A percentile compares a stretch with the other conserved stretches of the same genome.
phyloP scores from a whole-genome alignment of 2,888 invertebrate species.

The Chironomus riparius region DNA sequence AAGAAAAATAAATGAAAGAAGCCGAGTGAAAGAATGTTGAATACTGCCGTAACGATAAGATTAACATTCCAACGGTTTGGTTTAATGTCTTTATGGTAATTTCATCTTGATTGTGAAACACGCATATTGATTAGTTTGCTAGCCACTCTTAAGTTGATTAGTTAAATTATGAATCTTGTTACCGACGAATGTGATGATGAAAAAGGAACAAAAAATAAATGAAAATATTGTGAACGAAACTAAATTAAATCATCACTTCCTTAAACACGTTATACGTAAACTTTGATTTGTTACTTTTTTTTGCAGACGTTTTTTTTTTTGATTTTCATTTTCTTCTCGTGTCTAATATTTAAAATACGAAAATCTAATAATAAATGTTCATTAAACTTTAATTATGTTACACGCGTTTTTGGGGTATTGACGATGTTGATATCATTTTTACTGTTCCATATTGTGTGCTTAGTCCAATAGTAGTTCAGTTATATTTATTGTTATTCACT shows the following conservation, averaged over 20 bases:
- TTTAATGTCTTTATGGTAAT: constrained; percentile 24
- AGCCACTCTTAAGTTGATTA: neutral
- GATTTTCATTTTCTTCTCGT: neutral
- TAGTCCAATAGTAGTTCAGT: no score
- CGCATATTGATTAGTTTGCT: neutral
- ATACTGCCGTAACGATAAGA: constrained; percentile 5
- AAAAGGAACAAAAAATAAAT: neutral
- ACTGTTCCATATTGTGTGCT: no score
- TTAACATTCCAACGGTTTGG: constrained; percentile 19
- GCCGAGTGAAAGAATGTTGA: constrained; percentile 9
- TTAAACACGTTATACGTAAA: constrained; percentile 9
- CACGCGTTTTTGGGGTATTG: no score
- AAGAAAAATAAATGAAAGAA: neutral
- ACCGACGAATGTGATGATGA: neutral
- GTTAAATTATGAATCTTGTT: no score
- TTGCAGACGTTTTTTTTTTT: neutral
- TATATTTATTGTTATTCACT: no score
- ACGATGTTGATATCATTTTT: no score
- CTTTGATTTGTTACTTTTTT: neutral
- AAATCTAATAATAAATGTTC: no score
- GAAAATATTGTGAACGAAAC: neutral
- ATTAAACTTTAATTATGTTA: no score
- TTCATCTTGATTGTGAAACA: constrained; percentile 11
- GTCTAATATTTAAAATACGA: no score
- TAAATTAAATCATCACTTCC: constrained; percentile 18